A percentile compares a stretch with the other conserved stretches of the same genome.
Conservation (phyloP, 2,113 vertebrate species). For the Artemisiospiza belli region DNA sequence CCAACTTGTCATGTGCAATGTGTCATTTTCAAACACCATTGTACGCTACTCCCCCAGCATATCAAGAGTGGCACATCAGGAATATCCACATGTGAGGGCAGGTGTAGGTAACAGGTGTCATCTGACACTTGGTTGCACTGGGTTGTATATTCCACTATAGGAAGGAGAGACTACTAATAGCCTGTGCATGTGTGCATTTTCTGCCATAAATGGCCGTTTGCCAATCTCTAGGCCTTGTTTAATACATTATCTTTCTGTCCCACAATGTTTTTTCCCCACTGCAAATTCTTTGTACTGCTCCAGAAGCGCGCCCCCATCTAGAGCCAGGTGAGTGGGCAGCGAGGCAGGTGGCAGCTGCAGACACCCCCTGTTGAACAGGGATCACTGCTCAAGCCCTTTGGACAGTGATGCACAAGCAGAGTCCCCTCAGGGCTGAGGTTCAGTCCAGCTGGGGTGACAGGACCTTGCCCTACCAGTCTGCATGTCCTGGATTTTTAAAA, state of each 20-base stretch:
- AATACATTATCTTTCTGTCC: background rate
- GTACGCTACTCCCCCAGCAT: background rate
- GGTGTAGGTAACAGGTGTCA: background rate
- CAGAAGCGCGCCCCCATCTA: background rate
- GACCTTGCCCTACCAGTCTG: background rate
- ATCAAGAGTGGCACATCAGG: background rate
- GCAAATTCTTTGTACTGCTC: background rate
- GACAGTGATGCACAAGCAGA: background rate
- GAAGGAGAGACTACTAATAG: background rate
- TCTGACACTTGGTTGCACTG: background rate
- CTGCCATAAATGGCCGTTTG: background rate
- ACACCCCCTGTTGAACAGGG: background rate
- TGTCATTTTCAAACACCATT: background rate
- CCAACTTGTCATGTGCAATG: background rate
- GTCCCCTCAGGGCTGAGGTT: background rate
- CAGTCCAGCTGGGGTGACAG: background rate
- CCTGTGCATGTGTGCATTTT: background rate
- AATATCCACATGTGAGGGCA: background rate
- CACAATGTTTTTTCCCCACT: background rate
- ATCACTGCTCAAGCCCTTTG: background rate
- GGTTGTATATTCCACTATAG: accelerated
- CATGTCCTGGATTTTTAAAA: background rate
- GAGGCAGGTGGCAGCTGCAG: background rate
- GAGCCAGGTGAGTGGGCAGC: accelerated
- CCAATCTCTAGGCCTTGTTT: background rate